Evolutionary conservation across 1,140 invertebrate species (phyloP), one percentile per base, ranked within the genome.

Genomic region (Diachasma alloeum): DNA sequence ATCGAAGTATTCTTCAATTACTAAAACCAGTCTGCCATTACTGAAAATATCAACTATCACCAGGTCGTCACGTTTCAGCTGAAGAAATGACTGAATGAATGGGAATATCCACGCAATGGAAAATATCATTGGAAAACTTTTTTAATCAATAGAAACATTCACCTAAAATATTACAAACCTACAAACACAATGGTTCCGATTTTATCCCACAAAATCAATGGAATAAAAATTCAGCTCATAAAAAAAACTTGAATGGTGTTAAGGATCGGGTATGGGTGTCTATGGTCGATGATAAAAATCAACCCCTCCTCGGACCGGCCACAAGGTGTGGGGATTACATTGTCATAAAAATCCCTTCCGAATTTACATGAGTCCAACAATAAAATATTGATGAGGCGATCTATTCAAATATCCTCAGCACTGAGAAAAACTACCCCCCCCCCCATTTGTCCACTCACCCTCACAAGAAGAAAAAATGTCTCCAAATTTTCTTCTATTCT

Each of bases 321-420:
- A 80, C 81, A 82, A 19, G 59, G 24, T 19, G 59, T 63, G 59
- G 59, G 59, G 59, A 63, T 63, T 63, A 63, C 59, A 63, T 63
- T 63, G 59, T 63, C 59, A 63, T 63, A 63, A 63, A 53, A 63
- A 63, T 63, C 59, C 24, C 59, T 9, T 59, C 31, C 77, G 72
- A 81, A 85, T 86, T 87, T 88, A 87, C 83, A 84, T 82, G 85
- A 86, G 81, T 85, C 83, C 83, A 87, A 87, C 84, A 85, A 85
- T 83, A 81, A 82, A 84, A 86, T 85, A 86, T 87, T 86, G 85
- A 85, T 78, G 71, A 31, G 2, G 31, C 70, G 76, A 81, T 36
- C 70, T 44, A 46, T 63, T 67, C 53, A 59, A 59, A 59, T 59
- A 2, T 22, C 53, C 53, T 59, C 53, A 22, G 0, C 22, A 22